Conservation (phyloP, 2,113 vertebrate genomes). For the Axis porcinus region DNA sequence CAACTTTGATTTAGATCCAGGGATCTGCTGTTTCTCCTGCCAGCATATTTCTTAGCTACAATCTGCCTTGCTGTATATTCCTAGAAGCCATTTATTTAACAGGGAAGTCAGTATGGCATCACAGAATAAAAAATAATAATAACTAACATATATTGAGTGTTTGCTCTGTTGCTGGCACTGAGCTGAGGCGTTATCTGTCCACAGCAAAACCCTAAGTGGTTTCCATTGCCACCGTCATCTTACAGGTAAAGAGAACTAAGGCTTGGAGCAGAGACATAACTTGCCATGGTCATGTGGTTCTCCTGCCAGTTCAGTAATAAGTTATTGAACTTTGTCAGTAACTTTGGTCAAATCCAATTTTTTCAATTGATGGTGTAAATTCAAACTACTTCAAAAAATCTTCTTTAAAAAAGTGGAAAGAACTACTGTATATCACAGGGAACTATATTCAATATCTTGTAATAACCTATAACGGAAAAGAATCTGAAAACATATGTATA, state of each 20-base stretch:
- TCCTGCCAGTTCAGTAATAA: neutral
- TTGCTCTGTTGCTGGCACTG: neutral
- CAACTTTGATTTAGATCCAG: neutral
- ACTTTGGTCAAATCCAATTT: neutral
- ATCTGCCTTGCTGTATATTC: neutral
- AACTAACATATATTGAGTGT: neutral
- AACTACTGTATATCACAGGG: neutral
- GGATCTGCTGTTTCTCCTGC: neutral
- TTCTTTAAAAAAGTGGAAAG: neutral
- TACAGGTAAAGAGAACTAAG: neutral
- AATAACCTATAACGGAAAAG: neutral
- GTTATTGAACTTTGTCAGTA: neutral
- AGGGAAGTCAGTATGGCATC: neutral
- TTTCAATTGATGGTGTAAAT: neutral
- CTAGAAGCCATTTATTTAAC: neutral
- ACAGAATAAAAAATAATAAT: neutral
- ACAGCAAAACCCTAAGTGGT: neutral
- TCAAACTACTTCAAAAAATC: neutral
- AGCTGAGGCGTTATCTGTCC: neutral
- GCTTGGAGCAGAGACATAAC: neutral
- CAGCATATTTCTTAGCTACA: neutral
- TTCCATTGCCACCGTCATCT: neutral
- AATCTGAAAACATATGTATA: neutral
- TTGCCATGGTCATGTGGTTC: neutral
- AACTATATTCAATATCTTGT: neutral